A percentile compares a stretch with the other conserved stretches of the same genome.
Conservation (phyloP, 1,140 invertebrate genomes). For the Halesus radiatus region DNA sequence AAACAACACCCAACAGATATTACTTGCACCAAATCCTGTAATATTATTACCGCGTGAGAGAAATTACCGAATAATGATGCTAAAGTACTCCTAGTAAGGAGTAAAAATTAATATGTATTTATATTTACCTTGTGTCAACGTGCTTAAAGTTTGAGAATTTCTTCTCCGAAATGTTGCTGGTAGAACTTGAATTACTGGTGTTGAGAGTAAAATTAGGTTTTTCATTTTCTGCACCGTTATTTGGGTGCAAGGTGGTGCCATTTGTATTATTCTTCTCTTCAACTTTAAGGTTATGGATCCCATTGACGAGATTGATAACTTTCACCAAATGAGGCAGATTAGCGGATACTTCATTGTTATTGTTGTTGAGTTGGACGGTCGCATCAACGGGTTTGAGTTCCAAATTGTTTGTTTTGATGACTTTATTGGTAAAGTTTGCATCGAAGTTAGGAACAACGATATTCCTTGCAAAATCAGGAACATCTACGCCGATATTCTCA, state of each 20-base stretch:
- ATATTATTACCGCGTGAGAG: no score
- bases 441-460: background rate
- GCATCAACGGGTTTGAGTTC: background rate
- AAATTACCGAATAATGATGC: no score
- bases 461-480: constrained; percentile 14
- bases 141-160: constrained; percentile 49
- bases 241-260: background rate
- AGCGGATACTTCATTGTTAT: constrained; percentile 18
- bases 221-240: constrained; percentile 43
- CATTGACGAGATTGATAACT: constrained; percentile 39
- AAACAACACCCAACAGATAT: no score
- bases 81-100: no score
- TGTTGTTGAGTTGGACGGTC: background rate
- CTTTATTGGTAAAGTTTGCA: constrained; percentile 12
- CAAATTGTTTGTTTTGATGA: background rate
- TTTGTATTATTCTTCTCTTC: constrained; percentile 43
- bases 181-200: constrained; percentile 54
- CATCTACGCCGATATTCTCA: constrained; percentile 26
- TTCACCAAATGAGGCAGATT: constrained; percentile 23
- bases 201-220: constrained; percentile 40
- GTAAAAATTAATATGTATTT: no score
- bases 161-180: constrained; percentile 53
- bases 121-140: constrained; percentile 49
- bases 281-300: constrained; percentile 34
- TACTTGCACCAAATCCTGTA: no score